Percentiles rank a stretch among this genome's conserved stretches.
These are phyloP conservation scores for Apamea sordens DNA, from an alignment of 2,888 invertebrate genomes.

Conservation along the genomic window DNA sequence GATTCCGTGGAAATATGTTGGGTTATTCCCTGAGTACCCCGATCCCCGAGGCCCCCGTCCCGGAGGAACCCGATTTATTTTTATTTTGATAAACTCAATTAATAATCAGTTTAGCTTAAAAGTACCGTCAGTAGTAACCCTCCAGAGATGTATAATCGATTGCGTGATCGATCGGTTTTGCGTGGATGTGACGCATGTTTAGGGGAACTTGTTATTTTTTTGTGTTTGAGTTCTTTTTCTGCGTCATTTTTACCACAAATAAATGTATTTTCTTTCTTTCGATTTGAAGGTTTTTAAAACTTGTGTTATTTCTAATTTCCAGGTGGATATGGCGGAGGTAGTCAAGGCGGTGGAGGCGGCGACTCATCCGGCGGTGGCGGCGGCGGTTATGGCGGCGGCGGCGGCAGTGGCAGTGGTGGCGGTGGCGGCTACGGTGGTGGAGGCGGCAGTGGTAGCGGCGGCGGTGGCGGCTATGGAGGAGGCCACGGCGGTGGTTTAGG, in stretches of 20 bases:
- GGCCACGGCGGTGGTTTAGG: slow-evolving; percentile 58
- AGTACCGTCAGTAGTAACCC: no score
- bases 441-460: slow-evolving; percentile 51
- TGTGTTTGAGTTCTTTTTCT: background rate
- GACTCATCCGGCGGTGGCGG: slow-evolving; percentile 57
- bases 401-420: slow-evolving; percentile 44
- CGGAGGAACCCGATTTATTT: no score
- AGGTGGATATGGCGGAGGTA: slow-evolving; percentile 51
- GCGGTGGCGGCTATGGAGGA: slow-evolving; percentile 54
- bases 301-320: slow-evolving; percentile 19
- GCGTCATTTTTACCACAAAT: background rate
- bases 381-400: slow-evolving; percentile 19
- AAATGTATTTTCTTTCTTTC: background rate
- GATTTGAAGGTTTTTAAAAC: background rate
- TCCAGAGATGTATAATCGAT: background rate
- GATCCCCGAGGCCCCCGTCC: no score
- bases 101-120: no score
- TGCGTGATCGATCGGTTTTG: background rate
- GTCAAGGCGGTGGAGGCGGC: slow-evolving; percentile 56
- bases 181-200: background rate
- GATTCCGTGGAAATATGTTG: background rate
- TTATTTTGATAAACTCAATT: no score
- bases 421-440: slow-evolving; percentile 60
- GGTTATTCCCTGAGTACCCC: no score
- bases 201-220: no score